A percentile compares a stretch with the other conserved stretches of the same genome.
Evolutionary conservation across 2,888 invertebrate genomes (phyloP).

Genomic region (Leptinotarsa juncta): DNA sequence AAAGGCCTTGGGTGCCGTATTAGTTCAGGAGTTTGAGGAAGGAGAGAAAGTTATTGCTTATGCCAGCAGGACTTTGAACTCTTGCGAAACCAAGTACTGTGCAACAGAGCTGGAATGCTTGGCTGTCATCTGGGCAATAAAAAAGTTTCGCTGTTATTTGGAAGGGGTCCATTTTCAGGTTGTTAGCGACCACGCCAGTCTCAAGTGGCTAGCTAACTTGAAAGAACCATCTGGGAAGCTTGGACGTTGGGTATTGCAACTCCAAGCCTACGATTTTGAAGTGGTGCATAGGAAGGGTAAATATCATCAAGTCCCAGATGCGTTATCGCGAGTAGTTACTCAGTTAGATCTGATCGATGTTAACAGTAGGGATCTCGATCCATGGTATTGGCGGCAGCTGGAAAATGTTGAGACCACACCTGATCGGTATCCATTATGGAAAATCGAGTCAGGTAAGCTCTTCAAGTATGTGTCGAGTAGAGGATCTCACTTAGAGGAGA

Average conservation of each 20-base stretch:
- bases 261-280: slow-evolving; percentile 44
- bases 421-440: slow-evolving; percentile 1
- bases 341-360: slow-evolving; percentile 15
- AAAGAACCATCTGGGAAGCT: slow-evolving; percentile 39
- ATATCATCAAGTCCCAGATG: slow-evolving; percentile 36
- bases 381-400: slow-evolving; percentile 24
- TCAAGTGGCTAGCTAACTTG: slow-evolving; percentile 27
- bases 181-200: slow-evolving; percentile 38
- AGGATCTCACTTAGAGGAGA: neutral
- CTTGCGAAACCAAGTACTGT: slow-evolving; percentile 39
- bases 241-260: slow-evolving; percentile 26
- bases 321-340: slow-evolving; percentile 26
- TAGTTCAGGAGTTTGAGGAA: slow-evolving; percentile 12
- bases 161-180: slow-evolving; percentile 40
- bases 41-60: slow-evolving; percentile 34
- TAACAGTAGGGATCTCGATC: neutral
- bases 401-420: slow-evolving; percentile 2
- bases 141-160: slow-evolving; percentile 41
- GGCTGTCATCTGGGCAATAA: slow-evolving; percentile 40
- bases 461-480: slow-evolving; percentile 5
- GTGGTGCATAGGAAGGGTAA: slow-evolving; percentile 41
- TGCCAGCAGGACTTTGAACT: slow-evolving; percentile 27
- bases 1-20: slow-evolving; percentile 5
- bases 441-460: slow-evolving; percentile 9
- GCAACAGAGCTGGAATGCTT: slow-evolving; percentile 41